Evolutionary conservation across 2,888 invertebrate species (phyloP).

Genomic region (Heterodera filipjevi): DNA sequence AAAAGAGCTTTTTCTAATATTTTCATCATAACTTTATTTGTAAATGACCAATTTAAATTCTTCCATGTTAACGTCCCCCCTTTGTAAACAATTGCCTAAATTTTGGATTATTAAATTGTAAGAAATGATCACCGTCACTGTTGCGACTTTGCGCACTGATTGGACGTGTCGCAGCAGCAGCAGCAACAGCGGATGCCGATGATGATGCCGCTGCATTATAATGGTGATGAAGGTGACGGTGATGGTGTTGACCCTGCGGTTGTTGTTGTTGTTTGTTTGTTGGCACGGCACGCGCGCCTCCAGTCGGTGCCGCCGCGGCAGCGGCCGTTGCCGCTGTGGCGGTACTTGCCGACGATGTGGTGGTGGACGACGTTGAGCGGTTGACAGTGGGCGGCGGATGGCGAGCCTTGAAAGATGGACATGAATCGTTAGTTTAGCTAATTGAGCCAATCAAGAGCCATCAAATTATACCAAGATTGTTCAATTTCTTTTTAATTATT

Average conservation of each 20-base stretch:
- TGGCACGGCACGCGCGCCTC: not conserved
- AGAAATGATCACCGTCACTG: conserved; percentile 40
- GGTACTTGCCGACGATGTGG: not conserved
- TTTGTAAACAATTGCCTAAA: too few species aligned
- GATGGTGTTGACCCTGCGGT: not conserved
- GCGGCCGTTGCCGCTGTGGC: not conserved
- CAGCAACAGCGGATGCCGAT: conserved; percentile 4
- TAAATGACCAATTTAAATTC: too few species aligned
- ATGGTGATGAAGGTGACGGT: not conserved
- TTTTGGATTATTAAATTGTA: not conserved
- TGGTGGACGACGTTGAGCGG: not conserved
- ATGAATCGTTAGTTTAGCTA: too few species aligned
- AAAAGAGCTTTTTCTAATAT: too few species aligned
- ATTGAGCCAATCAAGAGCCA: not conserved
- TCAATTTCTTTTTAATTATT: not conserved
- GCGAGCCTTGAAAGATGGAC: too few species aligned
- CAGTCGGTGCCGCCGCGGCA: not conserved
- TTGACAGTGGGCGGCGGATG: not conserved
- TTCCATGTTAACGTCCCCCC: too few species aligned
- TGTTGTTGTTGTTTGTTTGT: not conserved
- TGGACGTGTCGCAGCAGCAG: conserved; percentile 34
- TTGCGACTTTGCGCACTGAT: conserved; percentile 46
- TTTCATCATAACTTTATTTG: too few species aligned
- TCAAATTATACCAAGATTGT: too few species aligned
- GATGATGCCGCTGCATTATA: not conserved